phyloP scores from a whole-genome alignment of 2,888 invertebrate genomes.

The Lycaena phlaeas region DNA sequence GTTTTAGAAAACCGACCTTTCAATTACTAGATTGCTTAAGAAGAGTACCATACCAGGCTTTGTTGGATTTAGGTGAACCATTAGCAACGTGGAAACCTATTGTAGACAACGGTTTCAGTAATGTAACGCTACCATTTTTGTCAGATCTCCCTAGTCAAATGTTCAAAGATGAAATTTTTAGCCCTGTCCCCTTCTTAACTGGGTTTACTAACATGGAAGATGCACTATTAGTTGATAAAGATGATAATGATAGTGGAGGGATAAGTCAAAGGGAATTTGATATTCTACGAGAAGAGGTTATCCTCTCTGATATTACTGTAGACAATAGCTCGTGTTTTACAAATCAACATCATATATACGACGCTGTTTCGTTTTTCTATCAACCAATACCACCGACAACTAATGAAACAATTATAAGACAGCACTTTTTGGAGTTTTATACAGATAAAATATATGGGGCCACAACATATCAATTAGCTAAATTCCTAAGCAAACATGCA shows the following conservation, averaged over 20 bases:
- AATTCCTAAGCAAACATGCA: slow-evolving; percentile 73
- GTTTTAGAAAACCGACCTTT: slow-evolving; percentile 77
- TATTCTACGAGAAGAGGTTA: slow-evolving; percentile 75
- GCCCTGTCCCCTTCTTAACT: slow-evolving; percentile 80
- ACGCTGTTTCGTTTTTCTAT: slow-evolving; percentile 85
- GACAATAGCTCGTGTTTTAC: slow-evolving; percentile 73
- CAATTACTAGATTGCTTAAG: slow-evolving; percentile 80
- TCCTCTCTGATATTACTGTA: slow-evolving; percentile 73
- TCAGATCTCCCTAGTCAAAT: slow-evolving; percentile 76
- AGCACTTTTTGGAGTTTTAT: slow-evolving; percentile 79
- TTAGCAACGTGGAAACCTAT: slow-evolving; percentile 81
- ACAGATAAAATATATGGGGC: slow-evolving; percentile 84
- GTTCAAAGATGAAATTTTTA: slow-evolving; percentile 75
- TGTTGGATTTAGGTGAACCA: slow-evolving; percentile 76
- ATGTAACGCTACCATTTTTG: slow-evolving; percentile 77
- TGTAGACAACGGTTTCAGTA: slow-evolving; percentile 80
- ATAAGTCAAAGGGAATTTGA: slow-evolving; percentile 75
- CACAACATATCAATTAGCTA: slow-evolving; percentile 79
- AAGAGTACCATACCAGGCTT: slow-evolving; percentile 69
- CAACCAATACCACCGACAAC: slow-evolving; percentile 77
- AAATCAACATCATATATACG: slow-evolving; percentile 78
- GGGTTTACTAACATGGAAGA: slow-evolving; percentile 90
- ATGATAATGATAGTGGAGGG: slow-evolving; percentile 72
- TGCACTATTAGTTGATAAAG: slow-evolving; percentile 75
- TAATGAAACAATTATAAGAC: slow-evolving; percentile 75